Conservation (phyloP, 2,113 vertebrate species). For the Lutjanus erythropterus region DNA sequence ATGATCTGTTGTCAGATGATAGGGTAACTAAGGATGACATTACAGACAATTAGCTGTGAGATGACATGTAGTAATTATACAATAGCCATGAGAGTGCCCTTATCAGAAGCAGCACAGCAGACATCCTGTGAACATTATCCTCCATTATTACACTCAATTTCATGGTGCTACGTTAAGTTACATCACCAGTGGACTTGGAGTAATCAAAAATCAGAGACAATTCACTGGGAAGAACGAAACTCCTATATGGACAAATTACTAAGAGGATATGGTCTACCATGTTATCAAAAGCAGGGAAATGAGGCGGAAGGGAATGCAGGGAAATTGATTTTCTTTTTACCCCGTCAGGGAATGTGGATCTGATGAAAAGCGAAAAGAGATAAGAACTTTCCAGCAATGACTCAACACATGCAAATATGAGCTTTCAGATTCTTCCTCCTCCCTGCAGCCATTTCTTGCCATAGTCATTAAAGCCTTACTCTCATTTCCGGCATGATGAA, state of each 20-base stretch:
- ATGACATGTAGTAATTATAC: conserved; percentile 46
- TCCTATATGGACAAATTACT: conserved; percentile 33
- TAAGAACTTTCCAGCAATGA: conserved; percentile 65
- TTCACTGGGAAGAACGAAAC: conserved; percentile 39
- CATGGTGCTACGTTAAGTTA: conserved; percentile 47
- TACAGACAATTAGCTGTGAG: conserved; percentile 69
- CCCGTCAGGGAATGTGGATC: conserved; percentile 46
- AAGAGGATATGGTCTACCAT: conserved; percentile 39
- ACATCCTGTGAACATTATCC: conserved; percentile 41
- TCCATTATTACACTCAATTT: conserved; percentile 63
- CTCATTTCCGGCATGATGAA: conserved; percentile 43
- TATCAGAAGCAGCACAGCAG: conserved; percentile 45
- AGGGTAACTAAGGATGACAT: conserved; percentile 53
- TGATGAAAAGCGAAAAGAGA: conserved; percentile 64
- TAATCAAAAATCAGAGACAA: conserved; percentile 56
- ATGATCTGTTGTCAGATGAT: conserved; percentile 50
- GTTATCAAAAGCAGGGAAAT: conserved; percentile 61
- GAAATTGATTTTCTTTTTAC: conserved; percentile 56
- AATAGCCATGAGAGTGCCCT: conserved; percentile 44
- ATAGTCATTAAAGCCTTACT: conserved; percentile 49
- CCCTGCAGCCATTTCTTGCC: conserved; percentile 18
- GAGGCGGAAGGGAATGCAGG: conserved; percentile 45
- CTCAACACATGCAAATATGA: conserved; percentile 61
- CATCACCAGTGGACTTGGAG: conserved; percentile 44
- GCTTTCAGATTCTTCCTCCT: conserved; percentile 47